Base-by-base conservation (phyloP, 1,140 invertebrate genomes). In the Metaphire vulgaris region DNA sequence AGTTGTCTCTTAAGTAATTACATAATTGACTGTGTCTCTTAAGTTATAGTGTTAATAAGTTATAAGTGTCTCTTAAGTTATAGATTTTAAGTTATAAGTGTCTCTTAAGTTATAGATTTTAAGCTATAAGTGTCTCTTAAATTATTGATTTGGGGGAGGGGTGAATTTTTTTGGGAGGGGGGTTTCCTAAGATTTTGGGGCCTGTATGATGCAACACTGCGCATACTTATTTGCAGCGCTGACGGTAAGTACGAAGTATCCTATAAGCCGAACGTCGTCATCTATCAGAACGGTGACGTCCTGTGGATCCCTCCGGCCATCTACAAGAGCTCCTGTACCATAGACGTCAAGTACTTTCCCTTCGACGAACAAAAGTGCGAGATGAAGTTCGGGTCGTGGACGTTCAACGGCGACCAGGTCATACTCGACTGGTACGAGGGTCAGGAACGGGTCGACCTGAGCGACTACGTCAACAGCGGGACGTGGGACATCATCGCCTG, bases 401-500 rank as follows among this genome's bases (percentile, higher is more conserved):
- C 96, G 0, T 98, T 97, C 85, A 97, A 97, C 82, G 95, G 95
- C 0, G 94, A 97, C 86, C 95, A 97, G 88, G 95, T 98, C 41
- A 56, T 56, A 1, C 89, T 98, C 70, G 92, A 92, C 0, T 88
- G 96, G 14, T 97, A 96, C 86, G 95, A 96, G 83, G 93, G 96
- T 83, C 97, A 96, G 85, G 93, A 96, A 12, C 67, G 34, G 92
- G 82, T 98, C 1, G 96, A 98, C 87, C 87, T 99, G 14, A 96
- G 93, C 0, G 96, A 98, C 87, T 99, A 99, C 84, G 96, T 94
- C 91, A 97, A 97, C 83, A 97, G 94, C 78, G 97, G 97, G 28
- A 98, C 97, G 1, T 99, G 97, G 97, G 97, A 99, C 85, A 96
- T 99, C 72, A 96, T 99, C 34, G 95, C 94, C 88, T 96, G 97